A percentile compares a stretch with the other conserved stretches of the same genome.
Conservation (phyloP, 2,113 vertebrate genomes). For the Columba livia region DNA sequence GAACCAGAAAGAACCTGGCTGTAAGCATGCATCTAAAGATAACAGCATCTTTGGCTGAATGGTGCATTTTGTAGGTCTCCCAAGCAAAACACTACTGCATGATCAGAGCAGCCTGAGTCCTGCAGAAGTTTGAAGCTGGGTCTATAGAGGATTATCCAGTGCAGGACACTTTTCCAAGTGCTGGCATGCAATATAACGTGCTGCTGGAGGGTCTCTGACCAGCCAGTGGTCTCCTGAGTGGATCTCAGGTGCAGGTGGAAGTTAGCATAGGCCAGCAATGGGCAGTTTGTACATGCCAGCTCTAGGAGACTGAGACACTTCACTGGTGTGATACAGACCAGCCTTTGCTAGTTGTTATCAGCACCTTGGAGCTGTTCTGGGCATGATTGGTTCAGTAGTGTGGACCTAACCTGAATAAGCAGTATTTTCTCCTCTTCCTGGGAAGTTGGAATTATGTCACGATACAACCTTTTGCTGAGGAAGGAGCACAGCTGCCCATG, state of each 20-base stretch:
- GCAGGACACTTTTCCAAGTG: background rate
- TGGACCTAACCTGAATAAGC: background rate
- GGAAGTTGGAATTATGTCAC: background rate
- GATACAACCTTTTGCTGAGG: background rate
- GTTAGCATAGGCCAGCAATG: too few relatives aligned
- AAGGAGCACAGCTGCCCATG: background rate
- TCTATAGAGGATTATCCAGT: background rate
- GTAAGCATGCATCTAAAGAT: background rate
- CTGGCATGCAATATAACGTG: background rate
- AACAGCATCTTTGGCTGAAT: background rate
- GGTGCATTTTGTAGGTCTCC: background rate
- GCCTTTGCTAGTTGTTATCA: too few relatives aligned
- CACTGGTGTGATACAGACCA: too few relatives aligned
- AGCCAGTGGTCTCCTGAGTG: background rate
- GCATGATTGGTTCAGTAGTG: background rate
- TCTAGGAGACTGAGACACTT: too few relatives aligned
- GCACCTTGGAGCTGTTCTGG: too few relatives aligned
- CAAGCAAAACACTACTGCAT: background rate
- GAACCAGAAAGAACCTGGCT: background rate
- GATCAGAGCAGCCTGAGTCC: background rate
- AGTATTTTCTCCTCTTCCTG: background rate
- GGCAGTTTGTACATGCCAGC: too few relatives aligned
- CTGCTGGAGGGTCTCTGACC: background rate
- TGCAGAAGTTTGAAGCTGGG: background rate
- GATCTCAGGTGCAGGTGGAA: background rate